Percentiles rank a stretch among this genome's conserved stretches.
Conservation (phyloP, 2,113 vertebrate genomes). For the Microtus ochrogaster region DNA sequence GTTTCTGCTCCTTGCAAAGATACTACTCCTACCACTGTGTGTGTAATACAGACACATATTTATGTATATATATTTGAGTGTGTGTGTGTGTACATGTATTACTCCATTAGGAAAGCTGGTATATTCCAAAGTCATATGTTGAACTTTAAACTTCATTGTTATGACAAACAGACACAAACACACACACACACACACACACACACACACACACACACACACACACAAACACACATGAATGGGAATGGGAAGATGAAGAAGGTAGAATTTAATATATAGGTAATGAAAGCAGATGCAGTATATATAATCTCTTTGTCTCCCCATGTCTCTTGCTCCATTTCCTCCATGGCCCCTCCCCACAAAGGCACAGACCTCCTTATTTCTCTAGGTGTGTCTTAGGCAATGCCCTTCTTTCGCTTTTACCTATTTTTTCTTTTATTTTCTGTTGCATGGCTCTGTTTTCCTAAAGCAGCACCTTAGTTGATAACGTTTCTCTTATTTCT, state of each 20-base stretch:
- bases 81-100: neutral
- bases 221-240: neutral
- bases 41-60: no score
- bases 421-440: neutral
- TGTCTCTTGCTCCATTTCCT: neutral
- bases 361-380: neutral
- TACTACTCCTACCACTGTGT: neutral
- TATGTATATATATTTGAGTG: neutral
- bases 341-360: neutral
- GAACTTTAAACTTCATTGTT: neutral
- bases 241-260: neutral
- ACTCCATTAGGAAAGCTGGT: neutral
- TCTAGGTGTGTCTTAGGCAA: neutral
- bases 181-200: neutral
- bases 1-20: neutral
- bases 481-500: no score
- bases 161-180: neutral
- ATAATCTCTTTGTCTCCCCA: neutral
- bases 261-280: neutral
- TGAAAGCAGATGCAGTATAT: neutral
- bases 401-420: neutral
- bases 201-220: neutral
- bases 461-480: neutral
- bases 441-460: neutral
- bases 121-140: neutral